phyloP scores from a whole-genome alignment of 1,140 invertebrate species.

The Eumaeus atala region DNA sequence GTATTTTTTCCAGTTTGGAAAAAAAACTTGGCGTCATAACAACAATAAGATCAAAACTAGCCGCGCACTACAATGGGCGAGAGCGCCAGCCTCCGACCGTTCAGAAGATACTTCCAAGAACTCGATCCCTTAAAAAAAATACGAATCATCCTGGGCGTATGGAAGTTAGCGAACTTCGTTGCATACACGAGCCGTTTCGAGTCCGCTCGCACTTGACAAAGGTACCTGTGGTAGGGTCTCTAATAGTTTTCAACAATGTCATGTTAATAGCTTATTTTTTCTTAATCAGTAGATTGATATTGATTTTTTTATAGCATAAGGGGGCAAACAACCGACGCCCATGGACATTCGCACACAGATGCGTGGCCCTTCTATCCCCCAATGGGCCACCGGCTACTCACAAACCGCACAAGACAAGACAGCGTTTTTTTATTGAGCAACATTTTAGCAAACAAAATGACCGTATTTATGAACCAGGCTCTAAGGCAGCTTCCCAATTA shows the following conservation, averaged over 20 bases:
- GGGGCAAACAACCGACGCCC: too few species aligned
- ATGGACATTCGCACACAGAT: too few species aligned
- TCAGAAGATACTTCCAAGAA: slow-evolving; percentile 62
- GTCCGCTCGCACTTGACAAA: slow-evolving; percentile 1
- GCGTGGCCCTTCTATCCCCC: too few species aligned
- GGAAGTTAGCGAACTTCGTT: slow-evolving; percentile 49
- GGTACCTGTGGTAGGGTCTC: neutral
- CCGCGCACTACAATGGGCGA: slow-evolving; percentile 65
- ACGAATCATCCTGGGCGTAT: slow-evolving; percentile 64
- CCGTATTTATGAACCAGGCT: too few species aligned
- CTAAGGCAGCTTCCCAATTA: too few species aligned
- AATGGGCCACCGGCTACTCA: too few species aligned
- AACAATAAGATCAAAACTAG: slow-evolving; percentile 74
- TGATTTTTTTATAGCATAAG: too few species aligned
- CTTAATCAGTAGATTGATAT: neutral
- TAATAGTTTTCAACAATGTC: neutral
- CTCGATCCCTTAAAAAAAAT: slow-evolving; percentile 63
- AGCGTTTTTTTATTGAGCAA: too few species aligned
- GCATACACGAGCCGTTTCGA: slow-evolving; percentile 15
- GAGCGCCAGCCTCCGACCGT: slow-evolving; percentile 66
- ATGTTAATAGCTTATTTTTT: neutral
- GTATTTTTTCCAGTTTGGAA: slow-evolving; percentile 69
- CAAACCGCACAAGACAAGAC: too few species aligned
- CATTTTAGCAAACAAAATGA: too few species aligned
- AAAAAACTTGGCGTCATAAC: slow-evolving; percentile 72